These are phyloP conservation scores for Orchestia grillus DNA, from an alignment of 1,140 invertebrate genomes.

Conservation along the genomic window DNA sequence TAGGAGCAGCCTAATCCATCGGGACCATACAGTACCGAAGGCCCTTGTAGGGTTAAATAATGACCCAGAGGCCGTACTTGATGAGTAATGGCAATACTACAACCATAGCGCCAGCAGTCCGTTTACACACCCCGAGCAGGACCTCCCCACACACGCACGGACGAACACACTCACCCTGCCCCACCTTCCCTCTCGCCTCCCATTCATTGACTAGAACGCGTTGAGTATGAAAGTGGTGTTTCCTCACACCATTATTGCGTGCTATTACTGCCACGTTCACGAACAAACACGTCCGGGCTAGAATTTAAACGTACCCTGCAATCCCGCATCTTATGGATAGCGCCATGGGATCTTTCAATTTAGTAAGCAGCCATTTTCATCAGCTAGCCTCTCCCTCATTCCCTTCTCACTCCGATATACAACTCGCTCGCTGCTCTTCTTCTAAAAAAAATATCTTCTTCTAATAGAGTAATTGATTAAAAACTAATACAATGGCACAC, in stretches of 20 bases:
- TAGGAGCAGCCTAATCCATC: no score
- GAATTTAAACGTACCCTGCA: not conserved
- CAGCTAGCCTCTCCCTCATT: conserved; percentile 11
- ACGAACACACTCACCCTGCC: conserved; percentile 28
- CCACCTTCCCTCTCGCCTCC: conserved; percentile 5
- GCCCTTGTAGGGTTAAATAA: not conserved
- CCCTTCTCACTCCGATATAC: conserved; percentile 54
- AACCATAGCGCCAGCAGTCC: not conserved
- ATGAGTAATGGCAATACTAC: conserved; percentile 31
- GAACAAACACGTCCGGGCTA: not conserved
- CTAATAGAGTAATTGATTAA: conserved; percentile 12
- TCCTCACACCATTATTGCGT: not conserved
- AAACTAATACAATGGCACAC: not conserved
- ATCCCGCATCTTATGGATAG: not conserved
- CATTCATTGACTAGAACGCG: conserved; percentile 17
- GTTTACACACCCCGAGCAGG: conserved; percentile 23
- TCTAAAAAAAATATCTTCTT: conserved; percentile 51
- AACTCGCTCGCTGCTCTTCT: conserved; percentile 33
- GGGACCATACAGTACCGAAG: no score
- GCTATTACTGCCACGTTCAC: not conserved
- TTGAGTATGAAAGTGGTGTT: not conserved
- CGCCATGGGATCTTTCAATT: not conserved
- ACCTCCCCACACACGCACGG: not conserved
- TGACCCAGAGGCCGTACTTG: not conserved
- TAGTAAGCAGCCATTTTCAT: conserved; percentile 50